Evolutionary conservation across 2,113 vertebrate genomes (phyloP).

Genomic region (Brachionichthys hirsutus): DNA sequence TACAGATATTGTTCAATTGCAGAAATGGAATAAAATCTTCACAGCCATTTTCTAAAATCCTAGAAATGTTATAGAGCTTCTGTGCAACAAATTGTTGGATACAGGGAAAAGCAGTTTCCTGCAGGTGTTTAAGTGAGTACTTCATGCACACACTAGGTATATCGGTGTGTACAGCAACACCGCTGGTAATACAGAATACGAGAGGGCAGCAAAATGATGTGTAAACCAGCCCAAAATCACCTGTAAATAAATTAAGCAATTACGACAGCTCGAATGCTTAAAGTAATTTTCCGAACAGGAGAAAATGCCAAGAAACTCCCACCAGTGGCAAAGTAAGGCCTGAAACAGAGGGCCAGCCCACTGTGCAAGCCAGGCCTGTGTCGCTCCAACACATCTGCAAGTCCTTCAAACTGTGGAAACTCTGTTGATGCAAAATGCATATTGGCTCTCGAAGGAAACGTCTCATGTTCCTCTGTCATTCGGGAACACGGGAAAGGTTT

Average conservation of each 20-base stretch:
- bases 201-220: neutral
- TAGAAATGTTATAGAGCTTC: constrained; percentile 50
- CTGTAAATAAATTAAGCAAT: constrained; percentile 36
- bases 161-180: constrained; percentile 10
- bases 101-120: constrained; percentile 33
- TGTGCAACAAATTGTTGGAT: constrained; percentile 63
- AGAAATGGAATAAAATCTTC: constrained; percentile 43
- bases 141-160: constrained; percentile 7
- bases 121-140: constrained; percentile 30
- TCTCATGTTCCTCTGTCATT: constrained; percentile 58
- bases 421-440: constrained; percentile 61
- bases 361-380: constrained; percentile 30
- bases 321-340: constrained; percentile 17
- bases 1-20: constrained; percentile 21
- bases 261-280: constrained; percentile 15
- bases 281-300: constrained; percentile 36
- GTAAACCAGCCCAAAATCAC: neutral
- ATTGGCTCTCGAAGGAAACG: constrained; percentile 44
- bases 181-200: neutral
- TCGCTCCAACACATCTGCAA: constrained; percentile 64
- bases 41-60: constrained; percentile 62
- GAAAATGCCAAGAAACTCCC: constrained; percentile 43
- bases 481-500: constrained; percentile 38
- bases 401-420: constrained; percentile 43
- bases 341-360: constrained; percentile 24